Conservation (phyloP, 37 sponge, comb jelly and placozoan genomes). For the Axinella damicornis region DNA sequence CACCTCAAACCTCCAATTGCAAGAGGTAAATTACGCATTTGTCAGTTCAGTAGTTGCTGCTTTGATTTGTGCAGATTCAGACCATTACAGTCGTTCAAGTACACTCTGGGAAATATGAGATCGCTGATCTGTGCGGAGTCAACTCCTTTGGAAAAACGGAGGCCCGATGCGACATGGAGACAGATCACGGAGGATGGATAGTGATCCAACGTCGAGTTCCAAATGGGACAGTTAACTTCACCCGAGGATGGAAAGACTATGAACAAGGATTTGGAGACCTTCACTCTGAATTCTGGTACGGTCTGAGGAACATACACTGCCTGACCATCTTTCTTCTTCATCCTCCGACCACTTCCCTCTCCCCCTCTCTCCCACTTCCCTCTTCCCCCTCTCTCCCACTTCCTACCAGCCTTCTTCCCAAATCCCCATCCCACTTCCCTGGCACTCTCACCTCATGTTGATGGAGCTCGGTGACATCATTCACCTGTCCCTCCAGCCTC, state of each 20-base stretch:
- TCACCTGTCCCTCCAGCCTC: conserved; percentile 57
- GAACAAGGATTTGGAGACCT: conserved; percentile 40
- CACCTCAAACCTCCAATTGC: no score
- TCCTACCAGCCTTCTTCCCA: no score
- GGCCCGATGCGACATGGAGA: conserved; percentile 35
- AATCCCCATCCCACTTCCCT: no score
- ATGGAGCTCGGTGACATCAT: conserved; percentile 63
- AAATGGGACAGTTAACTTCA: conserved; percentile 30
- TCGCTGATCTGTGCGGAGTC: no score
- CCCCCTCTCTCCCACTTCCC: no score
- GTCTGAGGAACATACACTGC: conserved; percentile 33
- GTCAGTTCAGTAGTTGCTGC: no score
- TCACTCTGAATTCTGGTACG: conserved; percentile 41
- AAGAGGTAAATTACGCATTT: no score
- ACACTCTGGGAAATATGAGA: no score
- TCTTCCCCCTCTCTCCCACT: no score
- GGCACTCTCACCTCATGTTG: conserved; percentile 40
- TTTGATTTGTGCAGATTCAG: no score
- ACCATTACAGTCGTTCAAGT: no score
- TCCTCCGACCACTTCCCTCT: no score
- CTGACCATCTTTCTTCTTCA: conserved; percentile 1
- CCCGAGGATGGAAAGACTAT: conserved; percentile 24
- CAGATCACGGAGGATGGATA: conserved; percentile 22
- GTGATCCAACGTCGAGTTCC: conserved; percentile 2
- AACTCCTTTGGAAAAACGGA: not conserved